Evolutionary conservation across 1,140 invertebrate species (phyloP), one percentile per base, ranked within the genome.

Genomic region (Atta cephalotes): DNA sequence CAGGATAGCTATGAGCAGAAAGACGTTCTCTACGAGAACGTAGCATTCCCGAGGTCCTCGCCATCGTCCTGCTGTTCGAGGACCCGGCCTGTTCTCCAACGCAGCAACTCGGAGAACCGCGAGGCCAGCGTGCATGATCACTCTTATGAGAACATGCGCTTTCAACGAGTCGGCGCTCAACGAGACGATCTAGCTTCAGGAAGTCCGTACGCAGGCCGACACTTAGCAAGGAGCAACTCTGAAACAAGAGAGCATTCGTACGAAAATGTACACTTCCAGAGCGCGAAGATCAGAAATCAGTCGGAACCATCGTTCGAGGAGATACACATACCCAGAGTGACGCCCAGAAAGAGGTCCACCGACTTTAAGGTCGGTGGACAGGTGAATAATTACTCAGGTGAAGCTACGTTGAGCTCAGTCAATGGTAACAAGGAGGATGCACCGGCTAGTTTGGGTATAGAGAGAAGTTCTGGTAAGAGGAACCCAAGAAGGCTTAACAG

Each of bases 341-440:
- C 87, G 6, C 81, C 93, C 0, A 88, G 92, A 18, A 94, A 91
- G 70, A 92, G 88, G 51, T 85, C 87, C 18, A 91, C 88, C 1
- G 94, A 94, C 16, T 94, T 94, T n/a, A 93, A 93, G 71, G 87
- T 94, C 58, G 93, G 93, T 7, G 93, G 93, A 56, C 91, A 93
- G 56, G 93, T 94, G 35, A 92, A 74, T 5, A 91, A 77, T 66
- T 93, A 94, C 28, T 76, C 89, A 6, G 78, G 58, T 31, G 74
- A 66, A 4, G 71, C 66, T 10, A 58, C 81, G 7, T 56, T 63
- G 25, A 56, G 7, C 53, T 18, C n/a, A 16, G 74, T 70, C 6
- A 9, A 85, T 7, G 87, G 90, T 0, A 89, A 85, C 66, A 71
- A 91, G 6, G 91, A 93, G 0, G 91, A 94, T 4, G 92, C 91